phyloP scores from a whole-genome alignment of 1,140 invertebrate genomes.

The Hirudo medicinalis region DNA sequence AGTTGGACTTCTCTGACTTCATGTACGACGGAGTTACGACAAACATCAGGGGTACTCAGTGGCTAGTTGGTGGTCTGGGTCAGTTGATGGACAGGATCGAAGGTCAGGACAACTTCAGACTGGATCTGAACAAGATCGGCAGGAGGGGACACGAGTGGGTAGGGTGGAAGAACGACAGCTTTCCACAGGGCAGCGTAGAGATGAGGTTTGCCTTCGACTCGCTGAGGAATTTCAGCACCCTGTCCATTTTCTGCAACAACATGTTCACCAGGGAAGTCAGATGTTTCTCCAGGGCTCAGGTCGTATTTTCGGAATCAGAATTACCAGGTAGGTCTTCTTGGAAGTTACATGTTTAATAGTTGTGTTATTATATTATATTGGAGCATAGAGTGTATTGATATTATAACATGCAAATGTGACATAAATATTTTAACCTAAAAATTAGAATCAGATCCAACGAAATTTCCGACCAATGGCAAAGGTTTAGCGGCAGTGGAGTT shows the following conservation, averaged over 20 bases:
- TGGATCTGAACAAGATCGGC: constrained; percentile 54
- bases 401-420: too few species aligned
- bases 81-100: constrained; percentile 65
- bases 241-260: constrained; percentile 69
- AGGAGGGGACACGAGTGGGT: constrained; percentile 49
- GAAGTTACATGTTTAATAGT: too few species aligned
- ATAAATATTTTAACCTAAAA: too few species aligned
- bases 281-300: constrained; percentile 49
- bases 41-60: constrained; percentile 47
- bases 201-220: constrained; percentile 68
- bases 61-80: constrained; percentile 73
- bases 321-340: constrained; percentile 33
- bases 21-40: constrained; percentile 68
- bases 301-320: constrained; percentile 64
- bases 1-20: constrained; percentile 72
- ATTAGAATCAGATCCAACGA: too few species aligned
- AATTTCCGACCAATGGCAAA: too few species aligned
- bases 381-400: too few species aligned
- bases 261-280: constrained; percentile 54
- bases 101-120: constrained; percentile 63
- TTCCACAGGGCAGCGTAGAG: constrained; percentile 51
- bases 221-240: constrained; percentile 68
- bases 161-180: constrained; percentile 82
- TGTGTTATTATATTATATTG: too few species aligned
- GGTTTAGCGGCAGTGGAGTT: constrained; percentile 47